Percentiles rank a stretch among this genome's conserved stretches.
These are phyloP conservation scores for Oncorhynchus gorbuscha DNA, from an alignment of 2,113 vertebrate genomes.

Conservation along the genomic window DNA sequence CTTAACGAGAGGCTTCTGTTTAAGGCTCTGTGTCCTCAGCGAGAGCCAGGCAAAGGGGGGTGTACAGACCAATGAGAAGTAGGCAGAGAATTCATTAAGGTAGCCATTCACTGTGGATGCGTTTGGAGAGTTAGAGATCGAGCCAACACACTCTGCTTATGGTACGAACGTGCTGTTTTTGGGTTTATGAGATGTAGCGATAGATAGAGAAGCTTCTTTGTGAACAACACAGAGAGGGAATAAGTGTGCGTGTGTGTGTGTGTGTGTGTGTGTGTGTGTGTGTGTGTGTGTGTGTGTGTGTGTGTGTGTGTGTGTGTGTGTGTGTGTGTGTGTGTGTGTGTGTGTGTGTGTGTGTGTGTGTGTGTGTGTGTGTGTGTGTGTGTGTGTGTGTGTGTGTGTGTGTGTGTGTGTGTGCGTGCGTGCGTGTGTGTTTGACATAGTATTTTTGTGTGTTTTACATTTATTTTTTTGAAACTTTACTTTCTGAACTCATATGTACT, in stretches of 20 bases:
- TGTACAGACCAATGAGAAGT: background rate
- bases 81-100: background rate
- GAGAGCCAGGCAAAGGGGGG: background rate
- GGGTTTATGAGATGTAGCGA: background rate
- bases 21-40: slow-evolving; percentile 52
- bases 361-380: too few relatives aligned
- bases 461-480: too few relatives aligned
- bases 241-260: background rate
- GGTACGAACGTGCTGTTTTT: too few relatives aligned
- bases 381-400: too few relatives aligned
- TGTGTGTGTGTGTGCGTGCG: too few relatives aligned
- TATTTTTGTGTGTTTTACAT: too few relatives aligned
- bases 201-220: background rate
- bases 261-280: background rate
- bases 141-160: background rate
- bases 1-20: slow-evolving; percentile 50
- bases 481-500: too few relatives aligned
- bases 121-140: background rate
- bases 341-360: too few relatives aligned
- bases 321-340: too few relatives aligned
- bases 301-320: too few relatives aligned
- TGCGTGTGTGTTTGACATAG: background rate
- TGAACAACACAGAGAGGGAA: too few relatives aligned
- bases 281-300: too few relatives aligned
- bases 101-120: background rate